A percentile compares a stretch with the other conserved stretches of the same genome.
Conservation (phyloP, 2,113 vertebrate species). For the Thinocorus orbignyianus region DNA sequence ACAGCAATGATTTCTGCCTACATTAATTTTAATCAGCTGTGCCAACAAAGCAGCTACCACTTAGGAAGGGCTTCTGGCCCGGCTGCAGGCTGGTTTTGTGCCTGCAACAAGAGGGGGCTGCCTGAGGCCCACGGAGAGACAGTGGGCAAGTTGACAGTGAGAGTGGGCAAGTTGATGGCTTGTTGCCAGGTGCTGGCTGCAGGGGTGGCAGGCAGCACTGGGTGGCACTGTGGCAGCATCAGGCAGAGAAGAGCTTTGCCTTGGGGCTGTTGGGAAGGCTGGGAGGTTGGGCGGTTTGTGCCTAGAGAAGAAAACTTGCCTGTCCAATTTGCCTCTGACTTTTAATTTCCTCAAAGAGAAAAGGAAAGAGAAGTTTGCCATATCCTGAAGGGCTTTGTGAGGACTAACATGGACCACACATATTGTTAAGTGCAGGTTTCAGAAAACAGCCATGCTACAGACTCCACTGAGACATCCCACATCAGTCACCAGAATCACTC, state of each 20-base stretch:
- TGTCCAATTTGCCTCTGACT: background rate
- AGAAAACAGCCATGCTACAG: background rate
- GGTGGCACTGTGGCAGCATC: background rate
- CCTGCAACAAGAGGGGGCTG: too few relatives aligned
- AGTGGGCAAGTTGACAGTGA: background rate
- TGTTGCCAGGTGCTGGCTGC: background rate
- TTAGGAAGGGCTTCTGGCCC: background rate
- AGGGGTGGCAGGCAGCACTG: background rate
- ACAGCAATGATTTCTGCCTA: background rate
- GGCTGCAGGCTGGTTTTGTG: background rate
- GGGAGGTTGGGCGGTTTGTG: background rate
- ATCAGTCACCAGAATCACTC: fast-evolving
- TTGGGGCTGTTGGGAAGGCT: background rate
- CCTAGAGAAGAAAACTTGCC: background rate
- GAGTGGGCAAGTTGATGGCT: background rate
- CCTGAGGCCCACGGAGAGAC: background rate
- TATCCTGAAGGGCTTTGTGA: background rate
- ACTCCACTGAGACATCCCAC: background rate
- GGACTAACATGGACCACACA: background rate
- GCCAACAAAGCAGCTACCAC: background rate
- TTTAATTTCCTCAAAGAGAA: background rate
- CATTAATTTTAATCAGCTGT: background rate
- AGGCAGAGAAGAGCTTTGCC: background rate
- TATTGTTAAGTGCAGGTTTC: background rate
- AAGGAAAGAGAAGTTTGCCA: background rate